Conservation (phyloP, 2,113 vertebrate genomes). For the Pyrgilauda ruficollis region DNA sequence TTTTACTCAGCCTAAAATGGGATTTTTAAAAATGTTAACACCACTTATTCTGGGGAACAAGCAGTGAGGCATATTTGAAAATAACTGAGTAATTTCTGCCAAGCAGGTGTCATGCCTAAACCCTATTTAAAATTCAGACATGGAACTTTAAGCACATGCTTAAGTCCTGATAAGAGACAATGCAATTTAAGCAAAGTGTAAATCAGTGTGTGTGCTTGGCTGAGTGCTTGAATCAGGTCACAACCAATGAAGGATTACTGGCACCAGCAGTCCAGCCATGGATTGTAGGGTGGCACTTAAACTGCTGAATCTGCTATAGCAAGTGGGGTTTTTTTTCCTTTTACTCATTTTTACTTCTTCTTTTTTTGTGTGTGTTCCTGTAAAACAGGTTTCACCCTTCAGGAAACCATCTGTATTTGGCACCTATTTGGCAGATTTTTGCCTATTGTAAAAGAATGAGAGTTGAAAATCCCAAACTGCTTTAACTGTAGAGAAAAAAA, state of each 20-base stretch:
- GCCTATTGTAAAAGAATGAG: neutral
- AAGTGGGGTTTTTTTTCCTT: neutral
- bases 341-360: neutral
- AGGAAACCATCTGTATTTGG: conserved; percentile 12
- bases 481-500: neutral
- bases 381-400: neutral
- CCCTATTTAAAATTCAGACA: neutral
- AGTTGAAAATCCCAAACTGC: neutral
- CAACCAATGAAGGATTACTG: neutral
- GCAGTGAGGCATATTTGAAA: neutral
- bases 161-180: neutral
- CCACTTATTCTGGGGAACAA: neutral
- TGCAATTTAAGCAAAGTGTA: neutral
- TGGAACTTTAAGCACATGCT: neutral
- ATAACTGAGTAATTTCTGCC: conserved; percentile 12
- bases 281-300: neutral
- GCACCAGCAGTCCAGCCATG: neutral
- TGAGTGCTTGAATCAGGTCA: neutral
- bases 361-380: neutral
- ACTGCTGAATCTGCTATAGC: neutral
- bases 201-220: neutral
- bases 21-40: neutral
- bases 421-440: neutral
- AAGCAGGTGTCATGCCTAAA: conserved; percentile 10
- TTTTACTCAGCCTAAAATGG: neutral